Evolutionary conservation across 2,888 invertebrate species (phyloP), one percentile per base, ranked within the genome.

Genomic region (Drosophila fungiperda): DNA sequence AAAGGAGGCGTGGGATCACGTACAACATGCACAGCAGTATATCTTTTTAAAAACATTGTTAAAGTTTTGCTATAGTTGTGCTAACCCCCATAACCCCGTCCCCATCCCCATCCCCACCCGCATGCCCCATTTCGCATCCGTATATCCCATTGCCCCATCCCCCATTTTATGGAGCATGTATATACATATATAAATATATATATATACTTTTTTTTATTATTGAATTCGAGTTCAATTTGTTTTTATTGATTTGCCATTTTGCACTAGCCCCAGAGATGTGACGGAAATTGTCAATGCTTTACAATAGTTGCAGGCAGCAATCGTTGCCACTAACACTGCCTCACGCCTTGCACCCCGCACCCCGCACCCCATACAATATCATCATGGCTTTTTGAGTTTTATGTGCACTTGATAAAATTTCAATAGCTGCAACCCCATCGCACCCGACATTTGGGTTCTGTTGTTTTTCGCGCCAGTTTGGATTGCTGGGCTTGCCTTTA

Each of bases 201-300:
- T 29, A 29, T 29, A 54, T 62, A 54, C 63, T 55, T 64, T 65
- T 74, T 78, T 82, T 83, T 91, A 84, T 91, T 89, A 89, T 91
- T 87, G 89, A 84, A 84, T 91, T 91, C 83, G 78, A 86, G 84
- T 90, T 91, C 91, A 91, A 91, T 91, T 91, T 90, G 89, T 84
- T 91, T 91, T 91, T 91, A 91, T 91, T 91, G 91, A 91, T 91
- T 90, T 87, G 90, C 90, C 85, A 91, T 91, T 91, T 91, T 88
- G 84, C 90, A 85, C 91, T 83, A 70, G 69, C 82, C 86, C 76
- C 77, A 86, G 89, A 85, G 83, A 87, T 90, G 87, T 91, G 83
- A 90, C 85, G 90, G 88, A 91, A 91, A 91, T 91, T 91, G 91
- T 91, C 91, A 91, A 91, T 90, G 91, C 90, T 91, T 87, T 87